Base-by-base conservation (phyloP, 2,888 invertebrate species). In the Anodontia alba region DNA sequence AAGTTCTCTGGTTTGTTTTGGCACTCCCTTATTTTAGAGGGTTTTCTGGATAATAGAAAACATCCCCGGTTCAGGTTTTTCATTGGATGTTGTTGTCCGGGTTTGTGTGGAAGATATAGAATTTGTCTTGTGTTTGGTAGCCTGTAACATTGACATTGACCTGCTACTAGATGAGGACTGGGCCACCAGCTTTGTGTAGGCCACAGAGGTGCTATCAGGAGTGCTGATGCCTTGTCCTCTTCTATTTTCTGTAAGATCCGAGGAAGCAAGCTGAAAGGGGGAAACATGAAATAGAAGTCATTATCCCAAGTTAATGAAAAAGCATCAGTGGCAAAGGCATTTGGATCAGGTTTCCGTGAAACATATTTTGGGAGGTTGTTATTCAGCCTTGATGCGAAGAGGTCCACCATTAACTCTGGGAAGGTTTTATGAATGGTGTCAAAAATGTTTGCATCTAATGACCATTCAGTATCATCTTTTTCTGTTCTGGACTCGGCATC, bases 41-140 rank as follows among this genome's bases (percentile, higher is more conserved):
- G 71, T 1, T 81, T 79, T 46, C 83, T 83, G 15, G 85, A 87
- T 70, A 87, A 68, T 29, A n/a, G 76, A 72, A 81, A 80, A 74
- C 54, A 76, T 46, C 76, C 81, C 49, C 83, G 76, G 51, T 54
- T 68, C 74, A 81, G 74, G 49, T 86, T 83, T 23, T 36, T 17
- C 20, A 85, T 72, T 26, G 78, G 80, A 43, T 85, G 68, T 57
- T 43, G 38, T 42, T 33, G 15, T 7, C 26, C 36, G 49, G 78
- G 76, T 26, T 80, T 73, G 73, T 78, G 69, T 43, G 75, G 76
- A 17, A 80, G 42, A 29, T 31, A 38, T n/a, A 80, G 71, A 36
- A 51, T 43, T 20, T 62, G 29, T 26, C 57, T 57, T 31, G 74
- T 68, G 8, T 49, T 12, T 17, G 81, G 76, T 15, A 83, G 71